A percentile compares a stretch with the other conserved stretches of the same genome.
These are phyloP conservation scores for Eristalis arbustorum DNA, from an alignment of 2,888 invertebrate species.

Conservation along the genomic window DNA sequence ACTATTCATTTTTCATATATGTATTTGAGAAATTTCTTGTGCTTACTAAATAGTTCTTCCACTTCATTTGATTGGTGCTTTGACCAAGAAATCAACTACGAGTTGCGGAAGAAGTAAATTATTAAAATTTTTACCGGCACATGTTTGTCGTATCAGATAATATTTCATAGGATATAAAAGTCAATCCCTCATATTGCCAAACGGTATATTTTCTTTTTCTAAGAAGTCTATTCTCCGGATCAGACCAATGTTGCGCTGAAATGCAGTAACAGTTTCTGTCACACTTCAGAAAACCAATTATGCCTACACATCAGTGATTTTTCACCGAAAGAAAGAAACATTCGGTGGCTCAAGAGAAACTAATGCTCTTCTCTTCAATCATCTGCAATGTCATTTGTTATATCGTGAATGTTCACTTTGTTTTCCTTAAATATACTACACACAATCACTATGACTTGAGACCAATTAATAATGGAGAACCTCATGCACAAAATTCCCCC, in stretches of 20 bases:
- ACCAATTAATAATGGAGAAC: slow-evolving; percentile 7
- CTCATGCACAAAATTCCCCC: not conserved
- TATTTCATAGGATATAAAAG: too few relatives aligned
- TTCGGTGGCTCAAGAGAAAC: slow-evolving; percentile 9
- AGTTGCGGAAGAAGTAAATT: too few relatives aligned
- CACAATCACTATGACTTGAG: not conserved
- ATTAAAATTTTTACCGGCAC: too few relatives aligned
- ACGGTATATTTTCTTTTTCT: not conserved
- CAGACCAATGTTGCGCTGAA: not conserved
- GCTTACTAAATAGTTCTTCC: too few relatives aligned
- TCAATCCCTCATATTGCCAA: not conserved
- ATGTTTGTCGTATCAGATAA: too few relatives aligned
- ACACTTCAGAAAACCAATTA: not conserved
- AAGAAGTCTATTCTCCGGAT: not conserved
- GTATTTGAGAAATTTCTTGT: too few relatives aligned
- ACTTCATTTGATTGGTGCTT: too few relatives aligned
- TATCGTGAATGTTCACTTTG: not conserved
- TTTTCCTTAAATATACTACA: not conserved
- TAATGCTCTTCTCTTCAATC: slow-evolving; percentile 1
- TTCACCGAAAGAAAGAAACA: not conserved
- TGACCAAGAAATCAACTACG: too few relatives aligned
- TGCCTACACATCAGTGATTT: not conserved
- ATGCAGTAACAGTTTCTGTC: not conserved
- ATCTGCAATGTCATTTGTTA: not conserved
- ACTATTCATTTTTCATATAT: too few relatives aligned